Percentiles rank a stretch among this genome's conserved stretches.
Evolutionary conservation across 2,888 invertebrate species (phyloP).

Genomic region (Esperia sulphurella): DNA sequence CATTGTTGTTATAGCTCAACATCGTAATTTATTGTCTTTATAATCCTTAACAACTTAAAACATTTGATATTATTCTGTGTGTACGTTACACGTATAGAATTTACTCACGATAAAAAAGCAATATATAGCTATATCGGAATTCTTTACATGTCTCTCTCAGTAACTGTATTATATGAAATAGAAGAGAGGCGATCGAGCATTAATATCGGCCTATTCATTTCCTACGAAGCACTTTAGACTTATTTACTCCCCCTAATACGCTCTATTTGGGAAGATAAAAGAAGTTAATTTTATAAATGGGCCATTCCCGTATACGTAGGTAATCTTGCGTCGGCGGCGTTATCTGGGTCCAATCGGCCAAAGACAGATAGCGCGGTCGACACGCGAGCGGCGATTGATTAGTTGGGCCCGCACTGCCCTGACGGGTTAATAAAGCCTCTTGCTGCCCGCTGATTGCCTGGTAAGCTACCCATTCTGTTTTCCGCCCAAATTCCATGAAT

Average conservation of each 20-base stretch:
- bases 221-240: constrained; percentile 49
- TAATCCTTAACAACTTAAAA: too few relatives aligned
- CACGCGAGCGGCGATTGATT: constrained; percentile 78
- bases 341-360: constrained; percentile 72
- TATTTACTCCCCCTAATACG: constrained; percentile 64
- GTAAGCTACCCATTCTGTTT: constrained; percentile 64
- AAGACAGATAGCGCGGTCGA: constrained; percentile 76
- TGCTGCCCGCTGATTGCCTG: constrained; percentile 66
- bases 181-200: constrained; percentile 29
- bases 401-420: constrained; percentile 67
- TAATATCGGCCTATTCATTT: constrained; percentile 51
- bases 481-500: constrained; percentile 50
- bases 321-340: constrained; percentile 67
- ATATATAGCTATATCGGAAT: constrained; percentile 8
- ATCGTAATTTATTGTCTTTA: too few relatives aligned
- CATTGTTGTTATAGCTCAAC: too few relatives aligned
- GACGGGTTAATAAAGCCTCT: constrained; percentile 75
- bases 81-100: neutral
- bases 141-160: constrained; percentile 5
- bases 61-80: too few relatives aligned
- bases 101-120: neutral
- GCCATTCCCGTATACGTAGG: constrained; percentile 67
- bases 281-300: constrained; percentile 76
- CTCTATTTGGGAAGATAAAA: constrained; percentile 68
- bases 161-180: constrained; percentile 6